phyloP scores from a whole-genome alignment of 2,888 invertebrate species.

The Quadroppia sp. region DNA sequence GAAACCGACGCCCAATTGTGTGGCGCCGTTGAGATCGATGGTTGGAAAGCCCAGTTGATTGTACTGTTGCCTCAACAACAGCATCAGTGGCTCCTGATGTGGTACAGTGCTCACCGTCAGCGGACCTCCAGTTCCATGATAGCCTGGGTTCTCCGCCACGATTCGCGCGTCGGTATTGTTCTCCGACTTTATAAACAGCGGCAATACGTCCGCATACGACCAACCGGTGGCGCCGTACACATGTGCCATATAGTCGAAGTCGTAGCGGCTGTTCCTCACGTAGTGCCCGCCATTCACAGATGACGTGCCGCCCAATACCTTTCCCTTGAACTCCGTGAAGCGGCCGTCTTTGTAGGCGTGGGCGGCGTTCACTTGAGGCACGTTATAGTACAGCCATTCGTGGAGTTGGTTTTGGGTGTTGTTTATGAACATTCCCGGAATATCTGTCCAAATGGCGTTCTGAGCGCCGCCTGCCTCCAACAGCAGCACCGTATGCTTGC shows the following conservation, averaged over 20 bases:
- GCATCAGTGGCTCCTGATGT: background rate
- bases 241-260: conserved; percentile 11
- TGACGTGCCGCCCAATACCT: conserved; percentile 45
- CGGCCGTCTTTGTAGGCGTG: no score
- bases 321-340: conserved; percentile 55
- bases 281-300: conserved; percentile 15
- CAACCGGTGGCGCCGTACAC: conserved; percentile 35
- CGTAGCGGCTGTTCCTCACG: background rate
- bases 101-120: background rate
- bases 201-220: conserved; percentile 25
- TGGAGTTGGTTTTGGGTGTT: background rate
- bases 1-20: conserved; percentile 18
- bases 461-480: background rate
- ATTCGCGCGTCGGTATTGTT: conserved; percentile 25
- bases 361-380: background rate
- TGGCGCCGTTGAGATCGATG: conserved; percentile 35
- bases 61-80: background rate
- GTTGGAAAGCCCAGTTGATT: conserved; percentile 30
- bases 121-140: conserved; percentile 33
- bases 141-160: conserved; percentile 11
- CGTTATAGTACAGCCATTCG: background rate
- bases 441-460: background rate
- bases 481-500: background rate
- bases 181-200: conserved; percentile 19
- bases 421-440: background rate